Percentiles rank a stretch among this genome's conserved stretches.
phyloP scores from a whole-genome alignment of 2,888 invertebrate genomes.

The Clitarchus hookeri region DNA sequence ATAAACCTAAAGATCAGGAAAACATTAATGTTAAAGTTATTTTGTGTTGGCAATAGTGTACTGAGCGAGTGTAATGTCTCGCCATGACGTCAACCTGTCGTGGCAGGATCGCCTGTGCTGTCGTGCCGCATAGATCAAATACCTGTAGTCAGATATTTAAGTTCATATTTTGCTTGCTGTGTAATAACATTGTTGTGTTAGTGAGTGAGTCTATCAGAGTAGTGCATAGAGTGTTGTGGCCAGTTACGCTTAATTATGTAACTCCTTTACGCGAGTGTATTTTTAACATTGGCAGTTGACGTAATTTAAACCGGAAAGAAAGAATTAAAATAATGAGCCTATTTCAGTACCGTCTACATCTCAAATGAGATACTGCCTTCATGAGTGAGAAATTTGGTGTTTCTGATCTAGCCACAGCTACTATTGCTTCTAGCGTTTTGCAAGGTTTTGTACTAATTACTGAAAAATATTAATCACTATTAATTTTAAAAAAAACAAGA shows the following conservation, averaged over 20 bases:
- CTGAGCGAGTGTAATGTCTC: too few species aligned
- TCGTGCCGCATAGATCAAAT: too few species aligned
- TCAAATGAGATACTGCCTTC: conserved; percentile 25
- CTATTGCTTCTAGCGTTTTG: not conserved
- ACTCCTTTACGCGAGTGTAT: not conserved
- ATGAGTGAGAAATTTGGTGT: conserved; percentile 19
- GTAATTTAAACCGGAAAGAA: not conserved
- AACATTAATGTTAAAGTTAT: too few species aligned
- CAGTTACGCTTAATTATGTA: not conserved
- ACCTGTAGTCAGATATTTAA: too few species aligned
- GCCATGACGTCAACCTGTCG: too few species aligned
- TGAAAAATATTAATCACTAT: not conserved
- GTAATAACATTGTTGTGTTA: too few species aligned
- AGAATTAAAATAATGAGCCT: not conserved
- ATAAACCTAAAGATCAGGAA: too few species aligned
- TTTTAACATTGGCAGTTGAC: not conserved
- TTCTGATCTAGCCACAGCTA: not conserved
- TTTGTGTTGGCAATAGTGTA: too few species aligned
- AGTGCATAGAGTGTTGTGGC: not conserved
- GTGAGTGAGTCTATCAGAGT: too few species aligned
- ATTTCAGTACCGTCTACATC: conserved; percentile 1
- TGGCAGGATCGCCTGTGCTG: too few species aligned
- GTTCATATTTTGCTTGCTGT: too few species aligned
- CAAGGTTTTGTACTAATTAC: not conserved
- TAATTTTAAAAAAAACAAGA: not conserved